Conservation (phyloP, 30 jellyfish, hydroid and myxozoan genomes). For the Aurelia aurita complex sp. Pacific region DNA sequence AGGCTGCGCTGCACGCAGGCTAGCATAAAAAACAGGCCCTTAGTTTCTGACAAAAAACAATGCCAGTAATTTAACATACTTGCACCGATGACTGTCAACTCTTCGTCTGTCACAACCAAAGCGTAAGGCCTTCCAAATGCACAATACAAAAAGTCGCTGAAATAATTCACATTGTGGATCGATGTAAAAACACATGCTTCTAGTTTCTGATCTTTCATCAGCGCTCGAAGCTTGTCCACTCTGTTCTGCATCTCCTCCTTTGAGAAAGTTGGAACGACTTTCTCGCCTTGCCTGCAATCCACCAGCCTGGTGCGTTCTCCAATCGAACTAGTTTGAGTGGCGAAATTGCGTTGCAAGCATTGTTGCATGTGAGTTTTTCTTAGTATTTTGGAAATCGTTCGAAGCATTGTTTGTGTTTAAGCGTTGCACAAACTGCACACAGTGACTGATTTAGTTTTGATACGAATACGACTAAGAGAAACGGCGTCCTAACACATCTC, state of each 20-base stretch:
- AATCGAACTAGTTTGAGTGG: not conserved
- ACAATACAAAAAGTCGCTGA: slow-evolving; percentile 82
- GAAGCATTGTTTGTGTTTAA: no score
- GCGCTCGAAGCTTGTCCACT: slow-evolving; percentile 58
- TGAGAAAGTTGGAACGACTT: slow-evolving; percentile 66
- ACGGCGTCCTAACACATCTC: no score
- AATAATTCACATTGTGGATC: slow-evolving; percentile 77
- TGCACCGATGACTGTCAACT: slow-evolving; percentile 69
- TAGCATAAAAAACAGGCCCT: not conserved
- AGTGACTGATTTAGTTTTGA: no score
- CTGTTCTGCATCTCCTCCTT: slow-evolving; percentile 76
- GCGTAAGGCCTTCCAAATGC: slow-evolving; percentile 89
- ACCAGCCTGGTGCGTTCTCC: slow-evolving; percentile 39
- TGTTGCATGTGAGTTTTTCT: not conserved
- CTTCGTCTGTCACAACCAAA: slow-evolving; percentile 77
- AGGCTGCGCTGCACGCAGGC: no score
- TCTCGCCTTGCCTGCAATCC: slow-evolving; percentile 84
- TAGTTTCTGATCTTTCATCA: slow-evolving; percentile 62
- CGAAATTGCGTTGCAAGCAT: not conserved
- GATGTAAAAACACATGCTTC: slow-evolving; percentile 91
- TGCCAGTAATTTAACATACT: slow-evolving; percentile 29
- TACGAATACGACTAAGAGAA: no score
- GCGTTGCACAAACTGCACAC: no score
- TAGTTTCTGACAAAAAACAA: not conserved
- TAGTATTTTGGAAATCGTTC: no score